Base-by-base conservation (phyloP, 2,113 vertebrate species). In the Ciconia maguari region DNA sequence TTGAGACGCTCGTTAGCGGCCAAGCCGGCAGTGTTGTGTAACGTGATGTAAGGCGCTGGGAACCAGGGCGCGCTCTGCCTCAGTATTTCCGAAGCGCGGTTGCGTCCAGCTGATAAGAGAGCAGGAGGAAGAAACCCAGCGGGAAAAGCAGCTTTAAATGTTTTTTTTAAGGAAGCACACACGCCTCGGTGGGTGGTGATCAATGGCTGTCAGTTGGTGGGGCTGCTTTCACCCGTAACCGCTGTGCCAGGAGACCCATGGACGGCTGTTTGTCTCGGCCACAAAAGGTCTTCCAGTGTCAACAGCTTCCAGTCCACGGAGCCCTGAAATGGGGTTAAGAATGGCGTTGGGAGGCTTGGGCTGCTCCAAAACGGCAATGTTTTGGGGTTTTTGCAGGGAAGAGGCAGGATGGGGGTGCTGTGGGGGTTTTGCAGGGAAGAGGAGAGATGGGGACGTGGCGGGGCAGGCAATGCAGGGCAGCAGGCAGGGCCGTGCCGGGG, bases 391-490 rank as follows among this genome's bases (percentile, higher is more conserved):
- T 80, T 61, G 32, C 29, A 51, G 36, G 26, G 72, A 46, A 76
- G 51, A 61, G 30, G 34, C 36, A 68, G 1, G 29, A 5, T 11
- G 13, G 22, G 48, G 4, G 4, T 34, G 13, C 62, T 60, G 20
- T 6, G 76, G 5, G 1, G 0, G 17, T 32, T 74, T 80, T 65
- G 32, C 26, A 57, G 41, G 22, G 69, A 46, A 69, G 51, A 57
- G n/a, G 38, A 29, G 19, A 15, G 34, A 25, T 1, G 8, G n/a
- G 55, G 51, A 64, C 0, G 0, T 6, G 36, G 49, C 2, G 2
- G 49, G 44, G 27, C 38, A 41, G 26, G 51, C 2, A 3, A 14
- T 44, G 25, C 7, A 7, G 38, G 22, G 48, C 15, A 38, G n/a
- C 51, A 71, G 42, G 36, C 51, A 38, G 71, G 66, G 21, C 41